Conservation (phyloP, 1,140 invertebrate genomes). For the Linepithema humile region DNA sequence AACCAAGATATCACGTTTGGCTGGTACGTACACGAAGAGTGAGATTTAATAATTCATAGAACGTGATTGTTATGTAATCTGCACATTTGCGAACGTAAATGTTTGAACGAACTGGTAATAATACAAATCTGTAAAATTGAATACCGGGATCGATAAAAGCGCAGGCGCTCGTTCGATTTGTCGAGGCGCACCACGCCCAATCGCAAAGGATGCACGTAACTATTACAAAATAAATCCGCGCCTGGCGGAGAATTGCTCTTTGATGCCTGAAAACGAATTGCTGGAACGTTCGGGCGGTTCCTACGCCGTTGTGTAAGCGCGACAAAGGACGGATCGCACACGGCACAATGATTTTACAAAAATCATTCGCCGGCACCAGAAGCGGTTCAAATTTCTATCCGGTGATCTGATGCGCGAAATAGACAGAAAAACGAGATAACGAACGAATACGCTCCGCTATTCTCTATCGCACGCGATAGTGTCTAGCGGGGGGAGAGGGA, state of each 20-base stretch:
- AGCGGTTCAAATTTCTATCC: slow-evolving; percentile 32
- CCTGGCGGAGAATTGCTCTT: slow-evolving; percentile 23
- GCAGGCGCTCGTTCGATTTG: slow-evolving; percentile 30
- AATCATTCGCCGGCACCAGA: slow-evolving; percentile 27
- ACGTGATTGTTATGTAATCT: slow-evolving; percentile 43
- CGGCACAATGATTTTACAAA: slow-evolving; percentile 47
- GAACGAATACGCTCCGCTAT: slow-evolving; percentile 8
- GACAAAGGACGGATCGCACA: slow-evolving; percentile 26
- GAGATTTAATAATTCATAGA: slow-evolving; percentile 35
- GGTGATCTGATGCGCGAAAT: slow-evolving; percentile 33
- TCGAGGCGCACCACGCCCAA: slow-evolving; percentile 43
- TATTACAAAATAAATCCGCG: slow-evolving; percentile 49
- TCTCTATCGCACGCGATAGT: slow-evolving; percentile 17
- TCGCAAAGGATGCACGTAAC: slow-evolving; percentile 19
- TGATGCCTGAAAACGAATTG: slow-evolving; percentile 13
- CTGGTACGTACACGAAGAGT: neutral
- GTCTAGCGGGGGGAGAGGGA: neutral
- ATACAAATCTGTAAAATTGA: slow-evolving; percentile 28
- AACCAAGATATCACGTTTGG: slow-evolving; percentile 16
- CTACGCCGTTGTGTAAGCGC: neutral
- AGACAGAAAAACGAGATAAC: slow-evolving; percentile 37
- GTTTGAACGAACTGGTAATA: slow-evolving; percentile 32
- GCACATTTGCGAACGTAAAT: slow-evolving; percentile 32
- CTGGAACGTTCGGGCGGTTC: neutral
- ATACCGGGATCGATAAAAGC: slow-evolving; percentile 43